These are phyloP conservation scores for Sarotherodon lohbergeri DNA, from an alignment of 2,113 vertebrate genomes.

Conservation along the genomic window DNA sequence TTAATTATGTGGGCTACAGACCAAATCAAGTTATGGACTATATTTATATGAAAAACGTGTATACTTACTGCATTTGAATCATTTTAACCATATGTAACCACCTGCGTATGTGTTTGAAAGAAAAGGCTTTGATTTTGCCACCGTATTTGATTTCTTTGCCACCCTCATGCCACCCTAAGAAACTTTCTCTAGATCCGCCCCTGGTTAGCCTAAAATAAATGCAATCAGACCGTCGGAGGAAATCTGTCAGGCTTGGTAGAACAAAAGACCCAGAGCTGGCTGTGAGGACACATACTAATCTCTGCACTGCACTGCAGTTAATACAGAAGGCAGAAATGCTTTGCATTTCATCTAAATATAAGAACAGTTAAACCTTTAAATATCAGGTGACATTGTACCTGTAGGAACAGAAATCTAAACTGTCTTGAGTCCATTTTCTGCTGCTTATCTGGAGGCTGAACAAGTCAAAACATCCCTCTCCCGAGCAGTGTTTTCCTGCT, in stretches of 20 bases:
- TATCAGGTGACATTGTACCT: not conserved
- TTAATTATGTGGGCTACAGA: too few relatives aligned
- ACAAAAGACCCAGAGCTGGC: not conserved
- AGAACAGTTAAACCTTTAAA: not conserved
- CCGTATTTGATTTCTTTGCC: too few relatives aligned
- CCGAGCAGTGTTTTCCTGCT: not conserved
- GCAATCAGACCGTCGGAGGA: accelerated
- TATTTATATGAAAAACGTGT: too few relatives aligned
- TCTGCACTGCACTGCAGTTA: not conserved
- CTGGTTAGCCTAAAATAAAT: not conserved
- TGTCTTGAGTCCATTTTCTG: not conserved
- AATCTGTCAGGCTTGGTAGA: not conserved
- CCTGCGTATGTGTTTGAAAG: too few relatives aligned
- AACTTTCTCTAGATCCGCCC: too few relatives aligned
- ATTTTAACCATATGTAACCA: too few relatives aligned
- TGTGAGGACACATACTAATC: not conserved
- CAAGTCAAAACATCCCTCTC: not conserved
- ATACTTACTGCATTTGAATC: too few relatives aligned
- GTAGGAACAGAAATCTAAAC: not conserved
- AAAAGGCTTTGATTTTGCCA: too few relatives aligned
- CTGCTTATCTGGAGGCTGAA: not conserved
- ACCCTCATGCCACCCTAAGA: too few relatives aligned
- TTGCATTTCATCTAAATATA: not conserved
- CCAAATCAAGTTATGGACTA: too few relatives aligned
- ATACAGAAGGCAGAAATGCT: not conserved